Conservation (phyloP, 92 coral and sea anemone genomes). For the Blastomussa wellsi region DNA sequence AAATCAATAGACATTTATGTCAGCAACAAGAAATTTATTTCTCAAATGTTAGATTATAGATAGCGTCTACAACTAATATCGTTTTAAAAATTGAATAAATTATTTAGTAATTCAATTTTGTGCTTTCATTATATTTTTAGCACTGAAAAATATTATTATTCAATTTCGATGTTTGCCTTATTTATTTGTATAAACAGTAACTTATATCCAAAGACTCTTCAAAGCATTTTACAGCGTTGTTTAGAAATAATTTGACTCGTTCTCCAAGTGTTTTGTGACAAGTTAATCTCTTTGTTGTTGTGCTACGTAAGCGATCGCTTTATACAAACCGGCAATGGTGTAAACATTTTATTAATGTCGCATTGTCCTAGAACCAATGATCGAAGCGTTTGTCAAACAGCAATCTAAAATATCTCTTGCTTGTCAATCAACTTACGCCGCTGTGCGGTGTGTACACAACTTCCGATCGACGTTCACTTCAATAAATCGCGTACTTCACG, state of each 20-base stretch:
- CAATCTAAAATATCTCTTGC: conserved; percentile 37
- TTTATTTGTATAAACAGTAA: neutral
- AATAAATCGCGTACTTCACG: neutral
- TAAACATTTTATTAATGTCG: conserved; percentile 25
- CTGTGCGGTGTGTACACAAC: conserved; percentile 38
- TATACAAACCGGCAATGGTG: conserved; percentile 28
- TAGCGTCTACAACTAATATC: neutral
- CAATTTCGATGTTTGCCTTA: neutral
- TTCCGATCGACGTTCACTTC: conserved; percentile 12
- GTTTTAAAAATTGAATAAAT: neutral
- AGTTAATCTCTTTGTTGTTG: conserved; percentile 28
- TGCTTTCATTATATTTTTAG: neutral
- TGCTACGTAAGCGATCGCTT: conserved; percentile 3
- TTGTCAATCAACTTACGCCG: conserved; percentile 39
- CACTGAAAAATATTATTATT: neutral
- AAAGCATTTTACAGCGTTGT: neutral
- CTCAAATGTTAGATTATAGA: neutral
- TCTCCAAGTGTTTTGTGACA: conserved; percentile 10
- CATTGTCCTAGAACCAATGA: conserved; percentile 39
- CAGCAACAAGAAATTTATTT: neutral
- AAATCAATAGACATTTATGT: no score
- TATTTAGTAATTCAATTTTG: neutral
- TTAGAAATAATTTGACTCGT: conserved; percentile 19
- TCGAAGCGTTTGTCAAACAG: conserved; percentile 19
- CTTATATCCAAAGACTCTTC: neutral